Conservation (phyloP, 2,888 invertebrate genomes). For the Caenorhabditis afra region DNA sequence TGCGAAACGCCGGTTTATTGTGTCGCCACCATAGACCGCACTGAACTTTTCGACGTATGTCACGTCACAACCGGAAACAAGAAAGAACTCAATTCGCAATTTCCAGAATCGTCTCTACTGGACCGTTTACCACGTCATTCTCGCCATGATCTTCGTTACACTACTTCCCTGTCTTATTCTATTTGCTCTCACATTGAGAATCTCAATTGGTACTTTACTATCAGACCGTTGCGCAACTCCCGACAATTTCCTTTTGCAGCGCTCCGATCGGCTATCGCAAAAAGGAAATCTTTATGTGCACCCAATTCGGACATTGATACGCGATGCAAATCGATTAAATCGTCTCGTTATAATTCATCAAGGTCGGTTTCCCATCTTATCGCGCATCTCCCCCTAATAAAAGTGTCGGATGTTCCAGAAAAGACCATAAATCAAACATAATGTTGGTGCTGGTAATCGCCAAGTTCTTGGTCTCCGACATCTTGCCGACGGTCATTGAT, state of each 20-base stretch:
- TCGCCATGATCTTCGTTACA: slow-evolving; percentile 77
- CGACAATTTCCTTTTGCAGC: slow-evolving; percentile 34
- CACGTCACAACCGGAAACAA: not conserved
- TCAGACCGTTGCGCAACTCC: slow-evolving; percentile 18
- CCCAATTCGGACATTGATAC: slow-evolving; percentile 69
- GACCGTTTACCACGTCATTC: slow-evolving; percentile 77
- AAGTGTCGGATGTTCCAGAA: slow-evolving; percentile 59
- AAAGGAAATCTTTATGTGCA: slow-evolving; percentile 69
- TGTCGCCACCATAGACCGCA: slow-evolving; percentile 62
- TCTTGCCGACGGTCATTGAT: slow-evolving; percentile 79
- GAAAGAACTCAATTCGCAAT: not conserved
- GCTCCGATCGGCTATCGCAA: slow-evolving; percentile 64
- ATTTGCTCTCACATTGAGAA: slow-evolving; percentile 74
- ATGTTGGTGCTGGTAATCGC: slow-evolving; percentile 79
- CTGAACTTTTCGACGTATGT: slow-evolving; percentile 68
- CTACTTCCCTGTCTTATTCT: slow-evolving; percentile 76
- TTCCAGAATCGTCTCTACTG: slow-evolving; percentile 77
- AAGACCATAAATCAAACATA: slow-evolving; percentile 79
- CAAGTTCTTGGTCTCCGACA: slow-evolving; percentile 78
- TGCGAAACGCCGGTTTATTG: slow-evolving; percentile 48
- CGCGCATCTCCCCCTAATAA: not conserved
- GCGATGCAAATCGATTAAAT: slow-evolving; percentile 63
- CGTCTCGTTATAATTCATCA: slow-evolving; percentile 53
- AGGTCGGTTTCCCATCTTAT: slow-evolving; percentile 27
- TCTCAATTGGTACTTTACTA: slow-evolving; percentile 57